A percentile compares a stretch with the other conserved stretches of the same genome.
Conservation (phyloP, 2,888 invertebrate genomes). For the Nomada fabriciana region DNA sequence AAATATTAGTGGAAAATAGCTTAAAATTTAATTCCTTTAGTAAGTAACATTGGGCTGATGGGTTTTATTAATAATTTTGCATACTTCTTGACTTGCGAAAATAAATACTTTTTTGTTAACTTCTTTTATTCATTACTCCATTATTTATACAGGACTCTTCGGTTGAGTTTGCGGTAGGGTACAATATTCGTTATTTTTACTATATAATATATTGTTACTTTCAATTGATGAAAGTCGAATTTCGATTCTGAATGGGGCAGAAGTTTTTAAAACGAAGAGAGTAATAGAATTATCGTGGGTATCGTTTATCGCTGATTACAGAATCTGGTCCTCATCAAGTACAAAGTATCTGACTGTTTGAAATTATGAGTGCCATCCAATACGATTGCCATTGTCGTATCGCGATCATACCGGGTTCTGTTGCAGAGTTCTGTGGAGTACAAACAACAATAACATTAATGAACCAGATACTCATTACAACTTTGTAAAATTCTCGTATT, state of each 20-base stretch:
- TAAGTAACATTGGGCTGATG: too few relatives aligned
- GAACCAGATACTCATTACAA: conserved; percentile 11
- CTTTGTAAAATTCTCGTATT: not conserved
- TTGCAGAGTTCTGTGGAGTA: not conserved
- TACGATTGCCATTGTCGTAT: conserved; percentile 26
- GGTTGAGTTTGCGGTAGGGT: not conserved
- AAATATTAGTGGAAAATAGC: too few relatives aligned
- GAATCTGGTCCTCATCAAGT: not conserved
- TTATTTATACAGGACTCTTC: too few relatives aligned
- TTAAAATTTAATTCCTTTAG: too few relatives aligned
- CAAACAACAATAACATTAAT: conserved; percentile 31
- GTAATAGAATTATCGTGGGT: not conserved
- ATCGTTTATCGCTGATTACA: not conserved
- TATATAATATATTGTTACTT: not conserved
- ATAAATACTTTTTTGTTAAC: too few relatives aligned
- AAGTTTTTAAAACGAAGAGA: not conserved
- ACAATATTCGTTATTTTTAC: not conserved
- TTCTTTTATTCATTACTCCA: too few relatives aligned
- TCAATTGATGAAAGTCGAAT: not conserved
- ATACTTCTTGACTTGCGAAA: too few relatives aligned
- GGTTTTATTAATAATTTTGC: too few relatives aligned
- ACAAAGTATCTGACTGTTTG: conserved; percentile 7
- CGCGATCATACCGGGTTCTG: conserved; percentile 31
- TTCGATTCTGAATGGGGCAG: not conserved
- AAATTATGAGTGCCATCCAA: conserved; percentile 4